Evolutionary conservation across 2,888 invertebrate genomes (phyloP).

Genomic region (Agrochola circellaris): DNA sequence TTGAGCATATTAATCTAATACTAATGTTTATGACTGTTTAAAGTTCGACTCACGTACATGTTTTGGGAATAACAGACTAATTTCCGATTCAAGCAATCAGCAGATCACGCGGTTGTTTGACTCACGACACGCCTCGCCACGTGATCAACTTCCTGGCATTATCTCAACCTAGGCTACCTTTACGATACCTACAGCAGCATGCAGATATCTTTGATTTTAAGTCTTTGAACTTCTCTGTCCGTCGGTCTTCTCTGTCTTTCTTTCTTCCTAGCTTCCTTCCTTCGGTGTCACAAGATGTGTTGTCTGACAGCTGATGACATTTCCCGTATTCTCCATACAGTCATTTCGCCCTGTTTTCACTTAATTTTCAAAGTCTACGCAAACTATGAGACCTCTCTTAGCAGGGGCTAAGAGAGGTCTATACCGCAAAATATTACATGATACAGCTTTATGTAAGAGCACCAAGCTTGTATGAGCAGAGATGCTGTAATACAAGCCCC

Average conservation of each 20-base stretch:
- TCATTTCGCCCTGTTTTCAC: background rate
- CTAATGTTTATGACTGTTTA: background rate
- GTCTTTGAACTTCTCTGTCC: background rate
- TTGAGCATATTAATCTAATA: background rate
- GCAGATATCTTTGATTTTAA: background rate
- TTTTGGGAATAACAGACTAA: background rate
- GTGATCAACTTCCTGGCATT: background rate
- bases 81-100: background rate
- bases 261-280: background rate
- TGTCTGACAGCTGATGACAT: background rate
- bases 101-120: background rate
- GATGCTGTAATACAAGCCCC: conserved; percentile 46
- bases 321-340: background rate
- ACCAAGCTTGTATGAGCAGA: conserved; percentile 33
- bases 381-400: background rate
- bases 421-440: conserved; percentile 21
- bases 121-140: too few relatives aligned
- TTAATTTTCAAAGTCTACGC: background rate
- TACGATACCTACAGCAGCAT: background rate
- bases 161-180: background rate
- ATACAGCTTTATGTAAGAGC: conserved; percentile 30
- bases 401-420: too few relatives aligned
- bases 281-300: background rate
- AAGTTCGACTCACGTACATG: background rate
- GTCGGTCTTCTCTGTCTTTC: background rate